Base-by-base conservation (phyloP, 2,888 invertebrate genomes). In the Melanostoma mellinum region DNA sequence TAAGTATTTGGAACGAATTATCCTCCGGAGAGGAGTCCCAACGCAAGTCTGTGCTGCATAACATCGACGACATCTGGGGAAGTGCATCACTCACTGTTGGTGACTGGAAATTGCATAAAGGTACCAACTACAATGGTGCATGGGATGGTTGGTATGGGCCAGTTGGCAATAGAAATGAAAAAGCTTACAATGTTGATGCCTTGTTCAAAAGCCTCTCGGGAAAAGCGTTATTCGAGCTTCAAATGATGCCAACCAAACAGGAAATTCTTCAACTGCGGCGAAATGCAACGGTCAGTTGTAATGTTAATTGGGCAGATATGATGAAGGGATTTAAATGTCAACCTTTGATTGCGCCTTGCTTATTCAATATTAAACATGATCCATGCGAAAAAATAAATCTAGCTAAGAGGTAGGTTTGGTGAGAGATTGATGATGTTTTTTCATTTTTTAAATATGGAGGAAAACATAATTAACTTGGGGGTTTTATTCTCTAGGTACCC, bases 331-430 rank as follows among this genome's bases (percentile, higher is more conserved):
- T 90, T 3, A 61, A 53, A 0, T 98, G 98, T 90, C 89, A 93
- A 61, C 95, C 96, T 0, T 88, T 94, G 0, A 86, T 91, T 44
- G 91, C 93, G 0, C 94, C 96, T 0, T 98, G 98, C 88, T 92
- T 98, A 4, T 97, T 95, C 90, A 94, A 98, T 89, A 93, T 98
- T 6, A 91, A 92, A 0, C 91, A 93, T 8, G 98, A 98, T 92
- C 98, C 98, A 0, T 98, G 98, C 89, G 98, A 98, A 91, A 92
- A 92, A 74, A 92, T 93, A 75, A 97, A 98, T 90, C 89, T 96
- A 50, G 95, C 95, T 0, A 87, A 92, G 4, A 88, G 89, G 93
- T 93, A 89, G 91, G 87, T 75, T 20, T 20, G 20, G 1, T 20
- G 1, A 20, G 20, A 20, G 1, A 20, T 20, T 20, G 20, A 1